Evolutionary conservation across 2,113 vertebrate species (phyloP), one percentile per base, ranked within the genome.

Genomic region (Copsychus sechellarum): DNA sequence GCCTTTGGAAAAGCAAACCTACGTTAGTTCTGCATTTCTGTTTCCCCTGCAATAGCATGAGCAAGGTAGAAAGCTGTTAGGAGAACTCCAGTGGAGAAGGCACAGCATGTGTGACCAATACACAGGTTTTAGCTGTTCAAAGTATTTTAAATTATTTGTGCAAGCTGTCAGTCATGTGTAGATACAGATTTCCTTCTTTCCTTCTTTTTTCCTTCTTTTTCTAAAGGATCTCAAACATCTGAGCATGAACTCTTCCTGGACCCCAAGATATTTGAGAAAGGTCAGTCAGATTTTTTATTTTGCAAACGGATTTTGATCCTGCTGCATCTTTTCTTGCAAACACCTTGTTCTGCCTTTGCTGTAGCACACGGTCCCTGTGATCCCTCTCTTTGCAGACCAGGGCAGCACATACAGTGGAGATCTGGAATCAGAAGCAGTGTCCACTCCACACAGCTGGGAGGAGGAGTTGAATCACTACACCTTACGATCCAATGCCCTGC

Each of bases 371-470:
- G 23, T 42, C 1, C 80, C 42, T 76, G 66, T 87, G 42, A 6
- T 79, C 9, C 4, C 90, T 94, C 64, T 57, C 31, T 2, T 96
- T 96, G 62, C 97, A 99, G 99, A 99, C 57, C 98, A 98, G 96
- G 98, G 97, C 67, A 99, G 99, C 96, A 98, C 98, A 11, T 99
- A 98, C 78, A 99, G 98, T 3, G 99, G 99, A 47, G 99, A 99
- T 93, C 95, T 99, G 84, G 99, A 99, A 67, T 98, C 98, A 0
- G 99, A 99, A 45, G 99, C 99, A 4, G 98, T 99, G 66, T 99
- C 98, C 83, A 99, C 98, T 60, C 98, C 99, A 6, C 98, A 99
- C 84, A 99, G 98, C 97, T 99, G 98, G 98, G 99, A 99, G 94
- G 99, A 99, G n/a, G 99, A 99, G 38, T 65, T 98, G 4, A 98